A percentile compares a stretch with the other conserved stretches of the same genome.
These are phyloP conservation scores for Anniella stebbinsi DNA, from an alignment of 2,797 vertebrate genomes.

Conservation along the genomic window DNA sequence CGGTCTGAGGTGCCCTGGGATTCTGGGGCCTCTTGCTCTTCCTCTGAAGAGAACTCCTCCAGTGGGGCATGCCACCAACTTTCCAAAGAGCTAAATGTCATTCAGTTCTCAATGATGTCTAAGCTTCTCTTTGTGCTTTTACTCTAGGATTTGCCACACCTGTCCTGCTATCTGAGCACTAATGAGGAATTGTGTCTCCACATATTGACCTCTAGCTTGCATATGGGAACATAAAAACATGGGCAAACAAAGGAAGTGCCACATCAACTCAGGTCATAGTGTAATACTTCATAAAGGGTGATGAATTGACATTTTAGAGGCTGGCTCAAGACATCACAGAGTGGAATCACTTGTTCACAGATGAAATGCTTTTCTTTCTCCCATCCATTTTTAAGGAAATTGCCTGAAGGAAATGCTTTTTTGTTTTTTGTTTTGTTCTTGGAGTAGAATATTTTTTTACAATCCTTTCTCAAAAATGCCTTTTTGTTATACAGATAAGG, in stretches of 20 bases:
- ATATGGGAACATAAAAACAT: not conserved
- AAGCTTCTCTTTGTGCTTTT: not conserved
- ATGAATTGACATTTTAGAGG: not conserved
- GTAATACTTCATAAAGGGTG: not conserved
- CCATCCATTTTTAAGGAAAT: not conserved
- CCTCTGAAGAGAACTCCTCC: no score
- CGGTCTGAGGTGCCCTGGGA: no score
- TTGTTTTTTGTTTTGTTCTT: not conserved
- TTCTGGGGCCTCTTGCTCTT: no score
- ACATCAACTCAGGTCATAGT: not conserved
- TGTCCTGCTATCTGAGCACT: conserved; percentile 12
- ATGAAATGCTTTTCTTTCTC: not conserved
- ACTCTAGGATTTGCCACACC: not conserved
- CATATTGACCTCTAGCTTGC: not conserved
- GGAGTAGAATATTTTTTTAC: conserved; percentile 18
- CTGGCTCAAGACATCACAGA: not conserved
- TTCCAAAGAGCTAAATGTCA: not conserved
- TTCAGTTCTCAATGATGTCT: not conserved
- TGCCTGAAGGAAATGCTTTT: not conserved
- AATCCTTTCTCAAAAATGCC: not conserved
- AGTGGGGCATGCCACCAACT: no score
- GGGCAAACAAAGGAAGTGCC: not conserved
- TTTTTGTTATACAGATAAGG: not conserved
- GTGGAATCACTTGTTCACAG: not conserved
- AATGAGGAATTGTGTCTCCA: conserved; percentile 1